A percentile compares a stretch with the other conserved stretches of the same genome.
These are phyloP conservation scores for Actinia equina DNA, from an alignment of 64 coral and sea anemone genomes.

Conservation along the genomic window DNA sequence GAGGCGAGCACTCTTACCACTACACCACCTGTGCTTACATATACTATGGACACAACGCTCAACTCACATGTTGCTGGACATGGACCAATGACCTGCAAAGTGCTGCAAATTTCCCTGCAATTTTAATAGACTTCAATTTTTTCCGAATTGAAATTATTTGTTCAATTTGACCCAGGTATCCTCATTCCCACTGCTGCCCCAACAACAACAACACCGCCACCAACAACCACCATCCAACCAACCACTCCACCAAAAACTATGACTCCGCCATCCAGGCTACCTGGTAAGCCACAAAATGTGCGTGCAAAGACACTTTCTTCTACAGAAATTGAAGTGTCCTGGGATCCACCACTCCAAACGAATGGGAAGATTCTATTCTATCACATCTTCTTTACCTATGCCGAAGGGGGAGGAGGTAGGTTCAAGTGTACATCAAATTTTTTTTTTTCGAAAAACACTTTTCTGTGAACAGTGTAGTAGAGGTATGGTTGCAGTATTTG, in stretches of 20 bases:
- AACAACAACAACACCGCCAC: slow-evolving; percentile 23
- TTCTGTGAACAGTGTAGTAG: no score
- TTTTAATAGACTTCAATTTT: no score
- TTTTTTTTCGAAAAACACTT: not conserved
- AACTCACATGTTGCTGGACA: no score
- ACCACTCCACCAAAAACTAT: not conserved
- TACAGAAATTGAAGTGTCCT: slow-evolving; percentile 45
- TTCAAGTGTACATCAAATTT: not conserved
- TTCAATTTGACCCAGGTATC: not conserved
- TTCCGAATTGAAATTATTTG: no score
- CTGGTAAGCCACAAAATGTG: slow-evolving; percentile 50
- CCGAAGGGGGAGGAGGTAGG: not conserved
- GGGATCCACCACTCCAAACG: slow-evolving; percentile 20
- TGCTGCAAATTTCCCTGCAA: no score
- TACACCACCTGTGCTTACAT: no score
- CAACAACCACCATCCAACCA: slow-evolving; percentile 9
- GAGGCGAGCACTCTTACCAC: no score
- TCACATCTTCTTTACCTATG: slow-evolving; percentile 6
- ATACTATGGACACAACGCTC: no score
- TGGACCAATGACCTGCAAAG: no score
- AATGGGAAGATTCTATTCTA: slow-evolving; percentile 41
- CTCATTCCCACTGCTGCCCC: not conserved
- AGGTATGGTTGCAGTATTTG: no score
- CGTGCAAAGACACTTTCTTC: slow-evolving; percentile 10
- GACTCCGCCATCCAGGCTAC: not conserved